Percentiles rank a stretch among this genome's conserved stretches.
phyloP scores from a whole-genome alignment of 2,113 vertebrate genomes.

The Prietella phreatophila region DNA sequence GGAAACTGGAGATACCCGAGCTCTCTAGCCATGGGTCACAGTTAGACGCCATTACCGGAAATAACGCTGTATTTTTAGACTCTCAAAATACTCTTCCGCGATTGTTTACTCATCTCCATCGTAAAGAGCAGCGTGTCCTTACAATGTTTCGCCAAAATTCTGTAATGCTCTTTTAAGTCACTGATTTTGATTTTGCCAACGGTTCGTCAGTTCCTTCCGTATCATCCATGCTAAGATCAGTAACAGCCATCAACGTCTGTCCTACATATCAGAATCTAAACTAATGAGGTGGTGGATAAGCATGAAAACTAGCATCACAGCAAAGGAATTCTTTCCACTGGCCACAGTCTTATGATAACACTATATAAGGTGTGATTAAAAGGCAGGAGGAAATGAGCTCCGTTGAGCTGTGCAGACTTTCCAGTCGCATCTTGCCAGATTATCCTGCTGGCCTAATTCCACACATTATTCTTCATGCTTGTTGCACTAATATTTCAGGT shows the following conservation, averaged over 20 bases:
- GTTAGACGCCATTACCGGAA: slow-evolving; percentile 69
- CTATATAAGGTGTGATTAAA: slow-evolving; percentile 54
- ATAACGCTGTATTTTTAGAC: slow-evolving; percentile 64
- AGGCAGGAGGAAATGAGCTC: slow-evolving; percentile 33
- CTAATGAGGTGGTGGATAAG: slow-evolving; percentile 44
- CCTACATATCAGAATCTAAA: slow-evolving; percentile 22
- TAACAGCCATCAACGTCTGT: background rate
- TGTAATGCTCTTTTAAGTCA: background rate
- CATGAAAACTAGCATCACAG: slow-evolving; percentile 47
- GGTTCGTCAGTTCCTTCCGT: no score
- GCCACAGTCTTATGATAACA: slow-evolving; percentile 16
- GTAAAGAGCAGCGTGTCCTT: slow-evolving; percentile 1
- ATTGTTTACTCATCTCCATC: slow-evolving; percentile 58
- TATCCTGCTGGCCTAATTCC: slow-evolving; percentile 24
- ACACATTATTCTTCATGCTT: slow-evolving; percentile 11
- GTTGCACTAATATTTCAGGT: slow-evolving; percentile 29
- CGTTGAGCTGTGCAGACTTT: slow-evolving; percentile 19
- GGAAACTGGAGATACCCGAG: slow-evolving; percentile 60
- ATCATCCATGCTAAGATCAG: background rate
- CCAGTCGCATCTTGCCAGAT: slow-evolving; percentile 30
- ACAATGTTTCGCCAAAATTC: background rate
- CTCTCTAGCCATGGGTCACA: slow-evolving; percentile 49
- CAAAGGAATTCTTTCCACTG: slow-evolving; percentile 50
- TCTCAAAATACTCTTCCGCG: slow-evolving; percentile 45
- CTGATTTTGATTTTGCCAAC: background rate